phyloP scores from a whole-genome alignment of 2,888 invertebrate genomes.

The Linyphia triangularis region DNA sequence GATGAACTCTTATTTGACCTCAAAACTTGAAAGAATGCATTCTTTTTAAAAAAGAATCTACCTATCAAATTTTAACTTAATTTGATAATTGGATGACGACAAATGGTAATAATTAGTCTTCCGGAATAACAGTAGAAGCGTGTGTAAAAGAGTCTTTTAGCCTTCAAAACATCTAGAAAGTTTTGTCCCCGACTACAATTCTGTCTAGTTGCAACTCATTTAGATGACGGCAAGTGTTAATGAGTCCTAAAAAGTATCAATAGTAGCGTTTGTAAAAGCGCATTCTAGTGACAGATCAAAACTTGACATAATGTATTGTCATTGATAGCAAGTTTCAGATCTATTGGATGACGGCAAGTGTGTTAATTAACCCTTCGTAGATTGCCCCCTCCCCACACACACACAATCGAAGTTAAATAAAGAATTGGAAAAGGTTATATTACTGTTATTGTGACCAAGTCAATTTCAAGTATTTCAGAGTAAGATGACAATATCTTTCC shows the following conservation, averaged over 20 bases:
- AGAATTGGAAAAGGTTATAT: neutral
- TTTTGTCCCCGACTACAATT: neutral
- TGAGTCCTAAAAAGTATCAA: neutral
- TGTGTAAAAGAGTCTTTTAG: neutral
- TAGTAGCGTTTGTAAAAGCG: neutral
- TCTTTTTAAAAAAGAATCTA: no score
- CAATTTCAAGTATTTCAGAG: neutral
- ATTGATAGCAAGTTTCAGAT: neutral
- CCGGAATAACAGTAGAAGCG: neutral
- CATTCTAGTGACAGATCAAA: neutral
- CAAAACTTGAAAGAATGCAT: no score
- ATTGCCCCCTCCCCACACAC: no score
- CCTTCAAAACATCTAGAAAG: neutral
- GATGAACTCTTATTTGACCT: no score
- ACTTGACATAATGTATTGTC: neutral
- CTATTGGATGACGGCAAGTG: neutral
- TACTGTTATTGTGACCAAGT: neutral
- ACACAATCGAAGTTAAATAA: no score
- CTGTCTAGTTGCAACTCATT: neutral
- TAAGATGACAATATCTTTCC: no score
- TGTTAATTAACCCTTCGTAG: no score
- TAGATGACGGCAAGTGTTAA: neutral
- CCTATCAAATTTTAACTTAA: no score
- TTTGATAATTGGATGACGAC: no score
- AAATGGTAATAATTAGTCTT: neutral